Conservation (phyloP, 2,888 invertebrate genomes). For the Blera fallax region DNA sequence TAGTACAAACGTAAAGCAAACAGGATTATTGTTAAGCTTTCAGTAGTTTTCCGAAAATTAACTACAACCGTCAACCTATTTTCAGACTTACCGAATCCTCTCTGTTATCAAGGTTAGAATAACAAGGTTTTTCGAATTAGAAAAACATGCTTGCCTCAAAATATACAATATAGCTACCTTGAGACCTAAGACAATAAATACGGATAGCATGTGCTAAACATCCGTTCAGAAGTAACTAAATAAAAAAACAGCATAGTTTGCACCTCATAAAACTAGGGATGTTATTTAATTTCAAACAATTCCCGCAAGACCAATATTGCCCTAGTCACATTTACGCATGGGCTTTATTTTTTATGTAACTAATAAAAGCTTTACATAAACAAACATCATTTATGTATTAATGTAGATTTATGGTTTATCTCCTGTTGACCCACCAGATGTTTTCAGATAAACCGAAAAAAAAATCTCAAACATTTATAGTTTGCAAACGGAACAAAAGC, state of each 20-base stretch:
- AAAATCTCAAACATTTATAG: neutral
- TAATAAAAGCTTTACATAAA: conserved; percentile 7
- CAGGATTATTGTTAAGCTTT: too few species aligned
- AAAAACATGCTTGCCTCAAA: neutral
- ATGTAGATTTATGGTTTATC: conserved; percentile 1
- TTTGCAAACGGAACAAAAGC: neutral
- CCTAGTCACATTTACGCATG: neutral
- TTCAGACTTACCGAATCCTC: too few species aligned
- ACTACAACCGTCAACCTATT: too few species aligned
- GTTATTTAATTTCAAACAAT: neutral
- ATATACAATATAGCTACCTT: neutral
- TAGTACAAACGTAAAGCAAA: too few species aligned
- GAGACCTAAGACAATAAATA: too few species aligned
- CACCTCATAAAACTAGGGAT: conserved; percentile 3
- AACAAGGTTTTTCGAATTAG: neutral
- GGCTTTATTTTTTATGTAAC: neutral
- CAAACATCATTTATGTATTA: neutral
- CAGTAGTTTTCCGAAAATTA: too few species aligned
- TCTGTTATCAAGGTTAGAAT: neutral
- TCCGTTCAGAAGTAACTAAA: neutral
- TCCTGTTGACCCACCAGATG: neutral
- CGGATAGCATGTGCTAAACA: neutral
- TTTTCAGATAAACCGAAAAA: neutral
- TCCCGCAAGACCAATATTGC: neutral
- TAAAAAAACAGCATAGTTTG: neutral